Conservation (phyloP, 2,797 vertebrate species). For the Sphaeramia orbicularis region DNA sequence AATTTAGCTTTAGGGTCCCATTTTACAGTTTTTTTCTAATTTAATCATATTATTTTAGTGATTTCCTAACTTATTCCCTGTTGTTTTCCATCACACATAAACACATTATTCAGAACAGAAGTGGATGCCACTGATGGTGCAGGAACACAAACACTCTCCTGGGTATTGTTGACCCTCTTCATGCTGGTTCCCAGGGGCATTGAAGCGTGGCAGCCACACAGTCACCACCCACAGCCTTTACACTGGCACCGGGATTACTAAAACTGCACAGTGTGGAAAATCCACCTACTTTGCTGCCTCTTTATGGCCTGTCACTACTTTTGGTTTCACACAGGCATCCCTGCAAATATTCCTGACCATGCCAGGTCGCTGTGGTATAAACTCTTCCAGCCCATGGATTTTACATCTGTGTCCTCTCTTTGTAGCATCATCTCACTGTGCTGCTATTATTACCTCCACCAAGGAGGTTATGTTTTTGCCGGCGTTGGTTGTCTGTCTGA, state of each 20-base stretch:
- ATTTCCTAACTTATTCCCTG: background rate
- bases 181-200: slow-evolving; percentile 57
- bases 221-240: slow-evolving; percentile 23
- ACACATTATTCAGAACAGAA: slow-evolving; percentile 22
- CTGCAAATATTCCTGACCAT: slow-evolving; percentile 2
- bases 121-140: slow-evolving; percentile 40
- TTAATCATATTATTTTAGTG: too few species aligned
- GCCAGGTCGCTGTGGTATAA: slow-evolving; percentile 13
- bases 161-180: slow-evolving; percentile 73
- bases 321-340: slow-evolving; percentile 26
- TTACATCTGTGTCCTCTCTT: background rate
- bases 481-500: too few species aligned
- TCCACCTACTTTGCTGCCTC: background rate
- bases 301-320: background rate
- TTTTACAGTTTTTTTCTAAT: background rate
- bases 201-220: slow-evolving; percentile 61
- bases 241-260: slow-evolving; percentile 24
- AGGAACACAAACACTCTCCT: slow-evolving; percentile 53
- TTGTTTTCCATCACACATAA: slow-evolving; percentile 16
- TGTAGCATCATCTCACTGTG: background rate
- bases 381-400: background rate
- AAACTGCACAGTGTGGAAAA: slow-evolving; percentile 19
- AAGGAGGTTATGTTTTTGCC: too few species aligned
- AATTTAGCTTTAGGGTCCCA: background rate
- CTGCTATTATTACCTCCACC: too few species aligned